Conservation (phyloP, 2,888 invertebrate species). For the Callyntrura guangdongensis region DNA sequence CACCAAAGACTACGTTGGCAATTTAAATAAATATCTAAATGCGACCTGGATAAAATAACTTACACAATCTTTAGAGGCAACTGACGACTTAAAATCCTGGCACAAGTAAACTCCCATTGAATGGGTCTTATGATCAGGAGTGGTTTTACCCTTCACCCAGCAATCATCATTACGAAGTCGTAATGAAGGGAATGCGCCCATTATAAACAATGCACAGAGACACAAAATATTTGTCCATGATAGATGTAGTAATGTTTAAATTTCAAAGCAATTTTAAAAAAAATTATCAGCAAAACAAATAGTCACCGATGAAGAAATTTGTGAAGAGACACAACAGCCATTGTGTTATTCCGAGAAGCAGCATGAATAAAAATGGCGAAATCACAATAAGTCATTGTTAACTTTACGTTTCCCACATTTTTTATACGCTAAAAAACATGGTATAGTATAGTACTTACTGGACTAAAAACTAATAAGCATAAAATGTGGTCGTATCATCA, state of each 20-base stretch:
- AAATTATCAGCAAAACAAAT: slow-evolving; percentile 37
- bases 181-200: slow-evolving; percentile 75
- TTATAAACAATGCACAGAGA: slow-evolving; percentile 55
- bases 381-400: slow-evolving; percentile 16
- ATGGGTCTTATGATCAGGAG: slow-evolving; percentile 95
- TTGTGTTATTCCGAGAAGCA: slow-evolving; percentile 55
- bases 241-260: slow-evolving; percentile 28
- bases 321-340: slow-evolving; percentile 36
- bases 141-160: slow-evolving; percentile 92
- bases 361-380: slow-evolving; percentile 67
- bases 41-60: slow-evolving; percentile 86
- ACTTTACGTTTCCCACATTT: neutral
- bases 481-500: no score
- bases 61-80: slow-evolving; percentile 95
- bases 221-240: slow-evolving; percentile 64
- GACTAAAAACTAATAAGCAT: no score
- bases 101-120: slow-evolving; percentile 90
- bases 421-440: no score
- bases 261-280: slow-evolving; percentile 7
- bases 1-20: no score
- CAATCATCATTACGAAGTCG: slow-evolving; percentile 71
- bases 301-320: slow-evolving; percentile 25
- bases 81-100: slow-evolving; percentile 94
- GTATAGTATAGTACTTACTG: no score
- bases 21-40: neutral